phyloP scores from a whole-genome alignment of 2,888 invertebrate genomes.

The Caenorhabditis afra region DNA sequence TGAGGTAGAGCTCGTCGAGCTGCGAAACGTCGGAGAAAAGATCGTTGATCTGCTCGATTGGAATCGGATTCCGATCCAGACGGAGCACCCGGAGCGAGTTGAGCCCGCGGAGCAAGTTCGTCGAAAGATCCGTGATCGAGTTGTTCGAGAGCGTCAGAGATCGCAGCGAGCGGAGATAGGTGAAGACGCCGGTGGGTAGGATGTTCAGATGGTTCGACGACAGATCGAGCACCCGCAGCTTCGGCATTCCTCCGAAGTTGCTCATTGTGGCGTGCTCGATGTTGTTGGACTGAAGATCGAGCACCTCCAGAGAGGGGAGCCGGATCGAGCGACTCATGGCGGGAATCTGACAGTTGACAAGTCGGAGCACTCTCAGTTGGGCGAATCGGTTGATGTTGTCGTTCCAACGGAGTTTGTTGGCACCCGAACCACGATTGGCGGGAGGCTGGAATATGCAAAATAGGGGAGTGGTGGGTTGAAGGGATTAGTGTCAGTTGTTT shows the following conservation, averaged over 20 bases:
- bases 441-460: constrained; percentile 56
- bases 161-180: constrained; percentile 69
- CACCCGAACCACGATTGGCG: constrained; percentile 60
- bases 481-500: constrained; percentile 13
- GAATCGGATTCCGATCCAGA: constrained; percentile 85
- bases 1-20: constrained; percentile 86
- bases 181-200: constrained; percentile 82
- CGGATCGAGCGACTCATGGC: constrained; percentile 75
- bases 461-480: constrained; percentile 22
- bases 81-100: constrained; percentile 84
- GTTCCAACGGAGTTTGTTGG: constrained; percentile 69
- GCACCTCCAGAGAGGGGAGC: constrained; percentile 72
- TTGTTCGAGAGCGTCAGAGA: constrained; percentile 84
- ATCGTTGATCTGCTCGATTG: constrained; percentile 71
- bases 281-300: constrained; percentile 72
- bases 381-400: constrained; percentile 77
- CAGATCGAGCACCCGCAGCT: constrained; percentile 84
- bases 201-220: constrained; percentile 83
- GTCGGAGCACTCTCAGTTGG: constrained; percentile 73
- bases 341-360: constrained; percentile 75
- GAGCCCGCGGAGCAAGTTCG: constrained; percentile 84
- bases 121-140: constrained; percentile 82
- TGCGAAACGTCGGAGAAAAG: constrained; percentile 73
- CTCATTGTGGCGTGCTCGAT: constrained; percentile 74
- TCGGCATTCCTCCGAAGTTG: constrained; percentile 79